Evolutionary conservation across 2,113 vertebrate species (phyloP), one percentile per base, ranked within the genome.

Genomic region (Maccullochella peelii): DNA sequence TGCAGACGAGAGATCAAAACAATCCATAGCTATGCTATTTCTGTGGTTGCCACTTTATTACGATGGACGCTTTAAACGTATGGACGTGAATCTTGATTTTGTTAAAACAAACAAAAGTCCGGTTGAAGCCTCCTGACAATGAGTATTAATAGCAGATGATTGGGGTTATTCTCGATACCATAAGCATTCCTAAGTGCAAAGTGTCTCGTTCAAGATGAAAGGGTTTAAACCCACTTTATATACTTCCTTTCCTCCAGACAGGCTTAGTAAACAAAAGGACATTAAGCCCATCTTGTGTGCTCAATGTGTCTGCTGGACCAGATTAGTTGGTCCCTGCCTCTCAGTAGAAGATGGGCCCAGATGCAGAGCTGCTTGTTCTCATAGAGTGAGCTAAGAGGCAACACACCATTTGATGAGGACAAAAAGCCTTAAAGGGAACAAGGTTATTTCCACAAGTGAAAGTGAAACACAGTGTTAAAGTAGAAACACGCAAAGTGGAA

Each of bases 251-350:
- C 78, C 80, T 86, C 78, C 25, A 36, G 71, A 81, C 87, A 68
- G 72, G 88, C 82, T 88, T 76, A 79, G 77, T 88, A 92, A 93
- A 92, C 87, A 93, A 93, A 90, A 77, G 79, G 80, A 86, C 80
- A 87, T 92, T 85, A 91, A 90, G 85, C 83, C 80, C 77, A 84
- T 90, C 71, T 78, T 88, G 78, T 74, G 73, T 23, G 8, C 65
- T 79, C 44, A 16, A 40, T 82, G 80, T 78, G 83, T 85, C 90
- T 91, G 87, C 71, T 83, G 86, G 88, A 85, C 66, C 75, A 85
- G 92, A 94, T 94, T 91, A 93, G 72, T 63, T 36, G 5, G 40
- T 79, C 55, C 55, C 72, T 71, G 81, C 63, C 73, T 89, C 79
- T 80, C 83, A 83, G 77, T 79, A 88, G 68, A 87, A 83, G 79